A percentile compares a stretch with the other conserved stretches of the same genome.
Evolutionary conservation across 2,113 vertebrate species (phyloP).

Genomic region (Tauraco erythrolophus): DNA sequence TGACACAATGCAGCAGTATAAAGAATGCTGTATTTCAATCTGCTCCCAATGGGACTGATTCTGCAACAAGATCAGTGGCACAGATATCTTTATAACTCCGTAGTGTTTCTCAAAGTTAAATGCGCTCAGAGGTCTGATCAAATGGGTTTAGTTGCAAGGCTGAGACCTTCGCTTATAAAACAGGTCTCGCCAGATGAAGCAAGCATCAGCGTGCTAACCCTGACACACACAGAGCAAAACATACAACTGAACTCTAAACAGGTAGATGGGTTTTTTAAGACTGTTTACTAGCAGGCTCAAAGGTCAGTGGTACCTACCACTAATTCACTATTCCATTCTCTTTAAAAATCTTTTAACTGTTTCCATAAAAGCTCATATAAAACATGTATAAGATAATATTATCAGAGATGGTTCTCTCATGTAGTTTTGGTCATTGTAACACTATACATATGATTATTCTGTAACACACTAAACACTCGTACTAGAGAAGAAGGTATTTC

Average conservation of each 20-base stretch:
- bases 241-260: neutral
- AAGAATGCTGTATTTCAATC: neutral
- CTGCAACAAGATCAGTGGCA: neutral
- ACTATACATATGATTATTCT: neutral
- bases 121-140: neutral
- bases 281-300: neutral
- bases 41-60: neutral
- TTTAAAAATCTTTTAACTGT: neutral
- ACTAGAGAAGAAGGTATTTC: neutral
- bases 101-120: neutral
- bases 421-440: neutral
- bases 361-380: neutral
- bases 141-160: neutral
- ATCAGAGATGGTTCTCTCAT: neutral
- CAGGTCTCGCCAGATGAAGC: neutral
- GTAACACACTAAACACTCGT: neutral
- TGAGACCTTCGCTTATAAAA: neutral
- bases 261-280: neutral
- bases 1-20: neutral
- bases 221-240: neutral
- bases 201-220: neutral
- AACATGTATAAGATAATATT: neutral
- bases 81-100: neutral
- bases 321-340: neutral
- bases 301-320: neutral